These are phyloP conservation scores for Hydractinia echinata DNA, from an alignment of 30 jellyfish, hydroid and myxozoan genomes.

Conservation along the genomic window DNA sequence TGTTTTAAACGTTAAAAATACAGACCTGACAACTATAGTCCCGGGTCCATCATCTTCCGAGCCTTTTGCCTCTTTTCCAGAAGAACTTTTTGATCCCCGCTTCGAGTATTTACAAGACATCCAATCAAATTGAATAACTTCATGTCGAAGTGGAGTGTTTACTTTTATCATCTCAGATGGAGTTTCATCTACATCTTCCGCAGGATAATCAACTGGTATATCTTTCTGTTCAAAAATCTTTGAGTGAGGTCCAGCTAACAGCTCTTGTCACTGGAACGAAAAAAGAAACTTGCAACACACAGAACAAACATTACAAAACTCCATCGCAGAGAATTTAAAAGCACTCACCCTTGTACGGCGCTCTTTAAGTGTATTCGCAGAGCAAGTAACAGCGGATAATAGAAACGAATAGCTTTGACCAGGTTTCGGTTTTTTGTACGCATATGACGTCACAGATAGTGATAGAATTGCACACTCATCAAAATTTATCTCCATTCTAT, in stretches of 20 bases:
- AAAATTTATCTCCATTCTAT: slow-evolving; percentile 34
- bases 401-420: slow-evolving; percentile 36
- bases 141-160: slow-evolving; percentile 36
- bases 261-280: slow-evolving; percentile 42
- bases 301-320: not conserved
- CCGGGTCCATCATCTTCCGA: slow-evolving; percentile 23
- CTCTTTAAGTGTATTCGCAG: slow-evolving; percentile 34
- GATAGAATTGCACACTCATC: slow-evolving; percentile 40
- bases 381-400: slow-evolving; percentile 51
- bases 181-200: slow-evolving; percentile 40
- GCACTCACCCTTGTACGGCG: slow-evolving; percentile 28
- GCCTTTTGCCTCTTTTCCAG: not conserved
- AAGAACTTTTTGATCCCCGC: slow-evolving; percentile 17
- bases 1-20: not conserved
- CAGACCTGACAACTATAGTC: slow-evolving; percentile 33
- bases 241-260: slow-evolving; percentile 24
- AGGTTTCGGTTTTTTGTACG: slow-evolving; percentile 20
- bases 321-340: not conserved
- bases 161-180: slow-evolving; percentile 34
- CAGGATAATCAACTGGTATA: slow-evolving; percentile 28
- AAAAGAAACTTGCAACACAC: not conserved
- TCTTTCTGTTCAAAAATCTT: not conserved
- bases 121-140: slow-evolving; percentile 47
- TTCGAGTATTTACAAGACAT: slow-evolving; percentile 41
- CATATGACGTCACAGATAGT: slow-evolving; percentile 54